Conservation (phyloP, 2,113 vertebrate species). For the Sorex araneus region DNA sequence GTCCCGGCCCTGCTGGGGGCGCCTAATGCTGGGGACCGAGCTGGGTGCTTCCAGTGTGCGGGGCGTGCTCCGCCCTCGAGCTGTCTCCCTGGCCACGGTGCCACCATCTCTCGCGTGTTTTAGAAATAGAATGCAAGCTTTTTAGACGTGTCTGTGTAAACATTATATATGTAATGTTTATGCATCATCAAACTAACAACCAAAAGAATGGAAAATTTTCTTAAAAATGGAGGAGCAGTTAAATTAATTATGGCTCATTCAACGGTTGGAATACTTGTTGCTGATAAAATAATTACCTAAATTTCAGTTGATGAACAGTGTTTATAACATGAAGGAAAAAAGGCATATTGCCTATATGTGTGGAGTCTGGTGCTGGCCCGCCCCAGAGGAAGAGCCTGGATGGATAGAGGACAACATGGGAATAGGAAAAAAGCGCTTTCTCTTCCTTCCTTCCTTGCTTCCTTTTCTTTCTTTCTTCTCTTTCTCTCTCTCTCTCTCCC, state of each 20-base stretch:
- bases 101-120: constrained; percentile 13
- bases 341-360: neutral
- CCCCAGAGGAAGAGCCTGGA: neutral
- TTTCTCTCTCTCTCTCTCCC: too few relatives aligned
- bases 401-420: neutral
- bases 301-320: constrained; percentile 16
- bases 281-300: constrained; percentile 38
- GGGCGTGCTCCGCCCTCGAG: too few relatives aligned
- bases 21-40: too few relatives aligned
- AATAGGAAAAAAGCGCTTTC: neutral
- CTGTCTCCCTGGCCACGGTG: neutral
- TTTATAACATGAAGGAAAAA: neutral
- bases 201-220: neutral
- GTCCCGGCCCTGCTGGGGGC: too few relatives aligned
- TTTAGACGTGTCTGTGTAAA: neutral
- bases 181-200: neutral
- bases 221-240: constrained; percentile 12
- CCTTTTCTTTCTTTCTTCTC: too few relatives aligned
- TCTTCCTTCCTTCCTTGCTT: too few relatives aligned
- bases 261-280: neutral
- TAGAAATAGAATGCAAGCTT: neutral
- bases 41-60: too few relatives aligned
- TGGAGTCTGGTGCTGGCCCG: neutral
- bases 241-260: neutral
- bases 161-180: neutral